Evolutionary conservation across 2,797 vertebrate genomes (phyloP).

Genomic region (Syndactyla subalaris): DNA sequence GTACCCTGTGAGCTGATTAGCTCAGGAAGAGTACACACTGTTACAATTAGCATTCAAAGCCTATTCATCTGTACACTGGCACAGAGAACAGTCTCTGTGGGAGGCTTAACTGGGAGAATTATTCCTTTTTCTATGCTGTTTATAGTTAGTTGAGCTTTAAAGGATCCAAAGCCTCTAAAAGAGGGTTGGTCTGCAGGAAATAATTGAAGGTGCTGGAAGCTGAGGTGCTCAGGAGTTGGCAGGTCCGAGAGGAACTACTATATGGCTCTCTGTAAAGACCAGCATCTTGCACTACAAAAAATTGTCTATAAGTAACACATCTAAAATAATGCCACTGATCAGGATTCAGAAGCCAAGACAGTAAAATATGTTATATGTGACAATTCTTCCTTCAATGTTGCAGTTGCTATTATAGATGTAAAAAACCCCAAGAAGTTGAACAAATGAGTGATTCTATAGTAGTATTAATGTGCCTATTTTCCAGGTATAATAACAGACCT

Average conservation of each 20-base stretch:
- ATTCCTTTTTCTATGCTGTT: slow-evolving; percentile 2
- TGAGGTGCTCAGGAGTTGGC: not conserved
- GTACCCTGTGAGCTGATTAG: slow-evolving; percentile 60
- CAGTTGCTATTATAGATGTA: not conserved
- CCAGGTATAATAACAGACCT: not conserved
- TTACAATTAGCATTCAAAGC: slow-evolving; percentile 68
- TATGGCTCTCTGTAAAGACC: not conserved
- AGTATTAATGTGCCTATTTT: not conserved
- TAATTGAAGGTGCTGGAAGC: not conserved
- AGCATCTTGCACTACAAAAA: not conserved
- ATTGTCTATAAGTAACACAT: not conserved
- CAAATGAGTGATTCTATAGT: not conserved
- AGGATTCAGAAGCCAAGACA: not conserved
- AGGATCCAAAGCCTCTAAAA: slow-evolving; percentile 3
- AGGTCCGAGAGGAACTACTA: not conserved
- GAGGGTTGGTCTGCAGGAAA: not conserved
- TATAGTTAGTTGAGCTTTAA: slow-evolving; percentile 48
- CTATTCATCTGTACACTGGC: slow-evolving; percentile 60
- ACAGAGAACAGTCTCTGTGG: slow-evolving; percentile 43
- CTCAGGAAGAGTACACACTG: slow-evolving; percentile 53
- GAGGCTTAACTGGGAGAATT: slow-evolving; percentile 48
- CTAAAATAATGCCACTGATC: not conserved
- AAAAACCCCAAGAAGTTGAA: not conserved
- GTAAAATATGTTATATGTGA: not conserved
- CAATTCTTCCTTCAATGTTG: not conserved